Percentiles rank a stretch among this genome's conserved stretches.
These are phyloP conservation scores for Dorcus parallelipipedus DNA, from an alignment of 2,888 invertebrate genomes.

Conservation along the genomic window DNA sequence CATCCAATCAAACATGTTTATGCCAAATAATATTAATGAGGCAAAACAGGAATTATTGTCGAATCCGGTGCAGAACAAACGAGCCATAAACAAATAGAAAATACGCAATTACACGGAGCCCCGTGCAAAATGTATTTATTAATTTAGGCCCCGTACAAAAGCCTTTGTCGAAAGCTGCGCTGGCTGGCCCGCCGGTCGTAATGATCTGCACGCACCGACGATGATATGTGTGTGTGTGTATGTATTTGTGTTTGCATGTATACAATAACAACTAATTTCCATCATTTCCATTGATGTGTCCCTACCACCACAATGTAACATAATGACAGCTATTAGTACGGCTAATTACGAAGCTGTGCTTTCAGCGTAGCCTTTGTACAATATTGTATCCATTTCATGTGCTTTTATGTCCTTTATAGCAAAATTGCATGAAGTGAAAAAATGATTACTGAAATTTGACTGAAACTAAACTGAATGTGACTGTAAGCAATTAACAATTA, in stretches of 20 bases:
- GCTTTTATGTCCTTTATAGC: not conserved
- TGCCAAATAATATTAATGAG: not conserved
- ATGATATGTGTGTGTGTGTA: constrained; percentile 20
- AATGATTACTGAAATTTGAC: too few species aligned
- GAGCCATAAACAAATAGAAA: constrained; percentile 9
- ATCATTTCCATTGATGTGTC: constrained; percentile 43
- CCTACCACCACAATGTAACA: constrained; percentile 33
- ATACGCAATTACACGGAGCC: constrained; percentile 16
- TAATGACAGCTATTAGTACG: constrained; percentile 33
- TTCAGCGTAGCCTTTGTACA: not conserved
- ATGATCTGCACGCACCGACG: constrained; percentile 19
- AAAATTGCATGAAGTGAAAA: too few species aligned
- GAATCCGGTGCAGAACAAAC: not conserved
- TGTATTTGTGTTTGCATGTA: constrained; percentile 31
- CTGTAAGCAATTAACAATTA: too few species aligned
- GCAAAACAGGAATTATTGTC: not conserved
- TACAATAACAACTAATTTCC: constrained; percentile 48
- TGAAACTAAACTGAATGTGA: too few species aligned
- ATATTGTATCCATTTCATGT: not conserved
- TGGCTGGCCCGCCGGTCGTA: constrained; percentile 21
- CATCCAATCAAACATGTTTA: not conserved
- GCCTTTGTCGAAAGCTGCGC: constrained; percentile 41
- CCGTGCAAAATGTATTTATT: constrained; percentile 17
- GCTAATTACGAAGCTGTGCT: constrained; percentile 27
- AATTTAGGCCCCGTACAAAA: constrained; percentile 32